Evolutionary conservation across 2,113 vertebrate species (phyloP).

Genomic region (Caracal caracal): DNA sequence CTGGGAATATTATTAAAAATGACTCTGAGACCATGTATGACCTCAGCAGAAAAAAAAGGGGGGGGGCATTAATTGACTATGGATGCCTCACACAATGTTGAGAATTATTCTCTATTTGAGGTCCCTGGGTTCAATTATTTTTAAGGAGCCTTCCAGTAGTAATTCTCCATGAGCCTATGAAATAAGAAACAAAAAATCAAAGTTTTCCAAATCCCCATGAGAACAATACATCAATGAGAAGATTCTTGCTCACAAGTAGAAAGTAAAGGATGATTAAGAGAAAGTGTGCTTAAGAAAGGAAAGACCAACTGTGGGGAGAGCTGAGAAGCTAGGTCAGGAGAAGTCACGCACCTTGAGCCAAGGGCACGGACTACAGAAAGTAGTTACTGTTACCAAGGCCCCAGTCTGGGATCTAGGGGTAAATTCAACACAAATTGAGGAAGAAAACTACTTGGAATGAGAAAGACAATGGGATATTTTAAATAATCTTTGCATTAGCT

Average conservation of each 20-base stretch:
- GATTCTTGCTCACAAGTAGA: neutral
- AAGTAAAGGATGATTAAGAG: neutral
- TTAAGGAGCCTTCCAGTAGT: neutral
- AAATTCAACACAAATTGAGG: neutral
- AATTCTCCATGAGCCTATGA: neutral
- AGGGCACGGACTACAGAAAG: neutral
- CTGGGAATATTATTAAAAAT: constrained; percentile 2
- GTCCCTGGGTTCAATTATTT: neutral
- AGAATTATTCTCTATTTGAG: neutral
- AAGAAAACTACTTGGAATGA: neutral
- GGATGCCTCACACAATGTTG: neutral
- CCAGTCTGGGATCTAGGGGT: neutral
- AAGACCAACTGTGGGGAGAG: neutral
- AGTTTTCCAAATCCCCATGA: neutral
- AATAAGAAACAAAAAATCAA: neutral
- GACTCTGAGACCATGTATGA: neutral
- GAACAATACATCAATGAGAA: neutral
- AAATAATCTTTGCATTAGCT: neutral
- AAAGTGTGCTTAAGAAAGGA: neutral
- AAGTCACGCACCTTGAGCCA: neutral
- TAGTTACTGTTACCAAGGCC: neutral
- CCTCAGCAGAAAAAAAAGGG: neutral
- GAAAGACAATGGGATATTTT: neutral
- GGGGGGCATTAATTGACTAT: neutral
- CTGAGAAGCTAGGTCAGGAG: neutral